Conservation (phyloP, 2,888 invertebrate species). For the Brachylomia viminalis region DNA sequence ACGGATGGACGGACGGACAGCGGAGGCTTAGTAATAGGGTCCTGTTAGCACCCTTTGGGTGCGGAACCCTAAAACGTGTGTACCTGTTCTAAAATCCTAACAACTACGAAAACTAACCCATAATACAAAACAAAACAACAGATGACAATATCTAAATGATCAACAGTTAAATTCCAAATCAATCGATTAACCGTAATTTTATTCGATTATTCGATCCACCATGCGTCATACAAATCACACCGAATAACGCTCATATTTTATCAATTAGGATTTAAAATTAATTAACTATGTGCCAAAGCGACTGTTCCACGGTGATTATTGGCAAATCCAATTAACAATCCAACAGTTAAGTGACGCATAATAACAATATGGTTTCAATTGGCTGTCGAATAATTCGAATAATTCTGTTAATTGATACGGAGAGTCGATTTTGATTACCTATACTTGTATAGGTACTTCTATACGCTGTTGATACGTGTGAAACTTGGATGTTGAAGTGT, state of each 20-base stretch:
- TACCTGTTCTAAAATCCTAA: background rate
- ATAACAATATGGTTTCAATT: slow-evolving; percentile 66
- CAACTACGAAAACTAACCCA: background rate
- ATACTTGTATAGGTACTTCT: background rate
- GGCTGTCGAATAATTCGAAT: slow-evolving; percentile 49
- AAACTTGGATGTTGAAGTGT: background rate
- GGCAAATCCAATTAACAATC: slow-evolving; percentile 69
- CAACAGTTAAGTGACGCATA: slow-evolving; percentile 61
- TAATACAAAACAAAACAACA: background rate
- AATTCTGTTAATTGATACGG: slow-evolving; percentile 49
- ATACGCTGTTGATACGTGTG: background rate
- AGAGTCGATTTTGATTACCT: slow-evolving; percentile 25
- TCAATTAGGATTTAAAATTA: slow-evolving; percentile 50
- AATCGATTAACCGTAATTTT: background rate
- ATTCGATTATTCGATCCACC: slow-evolving; percentile 13
- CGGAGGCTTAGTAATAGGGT: too few species aligned
- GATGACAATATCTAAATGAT: background rate
- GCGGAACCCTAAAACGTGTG: too few species aligned
- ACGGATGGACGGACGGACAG: too few species aligned
- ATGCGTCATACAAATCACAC: slow-evolving; percentile 12
- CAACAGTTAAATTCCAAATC: background rate
- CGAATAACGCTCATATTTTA: slow-evolving; percentile 24
- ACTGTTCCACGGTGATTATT: slow-evolving; percentile 63
- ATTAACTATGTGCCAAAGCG: slow-evolving; percentile 49
- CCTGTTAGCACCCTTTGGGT: too few species aligned